phyloP scores from a whole-genome alignment of 2,797 vertebrate species.

The Megalops cyprinoides region DNA sequence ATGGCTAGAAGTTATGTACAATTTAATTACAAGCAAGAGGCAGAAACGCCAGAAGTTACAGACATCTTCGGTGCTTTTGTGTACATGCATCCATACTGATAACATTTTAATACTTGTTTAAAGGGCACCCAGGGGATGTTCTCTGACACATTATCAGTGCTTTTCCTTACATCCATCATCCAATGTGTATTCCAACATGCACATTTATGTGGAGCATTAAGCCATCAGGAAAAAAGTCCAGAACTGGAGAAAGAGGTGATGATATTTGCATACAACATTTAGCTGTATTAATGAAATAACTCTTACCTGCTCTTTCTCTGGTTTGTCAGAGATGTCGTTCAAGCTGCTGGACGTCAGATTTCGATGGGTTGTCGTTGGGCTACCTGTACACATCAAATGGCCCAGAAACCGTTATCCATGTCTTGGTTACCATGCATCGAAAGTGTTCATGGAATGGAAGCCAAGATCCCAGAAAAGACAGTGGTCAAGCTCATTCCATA shows the following conservation, averaged over 20 bases:
- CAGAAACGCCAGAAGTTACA: no score
- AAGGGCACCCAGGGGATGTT: no score
- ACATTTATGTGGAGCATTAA: no score
- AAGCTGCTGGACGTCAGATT: constrained; percentile 91
- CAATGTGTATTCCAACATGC: no score
- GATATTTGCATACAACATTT: background rate
- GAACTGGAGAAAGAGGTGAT: no score
- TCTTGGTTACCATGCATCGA: background rate
- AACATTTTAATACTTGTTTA: no score
- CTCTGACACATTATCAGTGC: no score
- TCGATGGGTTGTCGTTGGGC: constrained; percentile 85
- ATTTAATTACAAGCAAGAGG: background rate
- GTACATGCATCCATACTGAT: no score
- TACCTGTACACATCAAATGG: constrained; percentile 75
- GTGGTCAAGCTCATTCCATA: constrained; percentile 53
- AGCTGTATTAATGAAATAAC: background rate
- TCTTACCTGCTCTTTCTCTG: constrained; percentile 96
- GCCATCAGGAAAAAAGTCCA: no score
- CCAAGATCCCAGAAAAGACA: constrained; percentile 49
- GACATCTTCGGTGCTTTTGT: no score
- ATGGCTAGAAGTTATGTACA: background rate
- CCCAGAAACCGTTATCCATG: constrained; percentile 36
- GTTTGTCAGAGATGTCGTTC: constrained; percentile 96
- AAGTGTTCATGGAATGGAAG: constrained; percentile 23
- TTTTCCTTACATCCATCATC: no score